Percentiles rank a stretch among this genome's conserved stretches.
Evolutionary conservation across 2,888 invertebrate genomes (phyloP).

Genomic region (Argyresthia albistria): DNA sequence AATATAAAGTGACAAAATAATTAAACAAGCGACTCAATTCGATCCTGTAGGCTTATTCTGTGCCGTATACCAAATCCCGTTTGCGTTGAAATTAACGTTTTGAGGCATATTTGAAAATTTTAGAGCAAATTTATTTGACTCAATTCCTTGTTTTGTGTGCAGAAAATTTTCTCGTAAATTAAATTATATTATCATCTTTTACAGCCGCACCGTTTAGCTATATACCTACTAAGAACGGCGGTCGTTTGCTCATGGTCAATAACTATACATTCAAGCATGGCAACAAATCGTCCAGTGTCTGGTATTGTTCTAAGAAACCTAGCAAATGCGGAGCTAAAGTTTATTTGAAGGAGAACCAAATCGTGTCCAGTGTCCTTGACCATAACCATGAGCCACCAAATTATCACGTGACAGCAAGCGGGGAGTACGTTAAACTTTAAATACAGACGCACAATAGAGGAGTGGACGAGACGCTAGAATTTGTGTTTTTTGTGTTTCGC

Average conservation of each 20-base stretch:
- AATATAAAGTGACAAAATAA: no score
- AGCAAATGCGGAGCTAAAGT: conserved; percentile 8
- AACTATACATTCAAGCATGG: conserved; percentile 16
- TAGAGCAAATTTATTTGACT: no score
- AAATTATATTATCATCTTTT: not conserved
- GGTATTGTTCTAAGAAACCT: conserved; percentile 20
- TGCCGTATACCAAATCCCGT: no score
- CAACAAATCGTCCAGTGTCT: conserved; percentile 12
- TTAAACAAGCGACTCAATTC: no score
- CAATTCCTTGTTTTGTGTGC: no score
- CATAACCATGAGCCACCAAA: conserved; percentile 11
- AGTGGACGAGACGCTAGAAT: no score
- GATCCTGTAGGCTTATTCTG: no score
- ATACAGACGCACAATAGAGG: no score
- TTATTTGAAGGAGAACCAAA: not conserved
- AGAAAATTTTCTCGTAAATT: no score
- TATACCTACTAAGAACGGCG: not conserved
- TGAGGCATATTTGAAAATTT: no score
- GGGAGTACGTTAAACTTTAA: conserved; percentile 12
- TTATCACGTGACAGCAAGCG: conserved; percentile 10
- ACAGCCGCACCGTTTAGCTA: not conserved
- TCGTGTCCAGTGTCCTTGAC: not conserved
- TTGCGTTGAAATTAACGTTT: no score
- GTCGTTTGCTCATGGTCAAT: conserved; percentile 10
- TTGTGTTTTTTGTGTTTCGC: no score